Conservation (phyloP, 2,797 vertebrate species). For the Esox masquinongy region DNA sequence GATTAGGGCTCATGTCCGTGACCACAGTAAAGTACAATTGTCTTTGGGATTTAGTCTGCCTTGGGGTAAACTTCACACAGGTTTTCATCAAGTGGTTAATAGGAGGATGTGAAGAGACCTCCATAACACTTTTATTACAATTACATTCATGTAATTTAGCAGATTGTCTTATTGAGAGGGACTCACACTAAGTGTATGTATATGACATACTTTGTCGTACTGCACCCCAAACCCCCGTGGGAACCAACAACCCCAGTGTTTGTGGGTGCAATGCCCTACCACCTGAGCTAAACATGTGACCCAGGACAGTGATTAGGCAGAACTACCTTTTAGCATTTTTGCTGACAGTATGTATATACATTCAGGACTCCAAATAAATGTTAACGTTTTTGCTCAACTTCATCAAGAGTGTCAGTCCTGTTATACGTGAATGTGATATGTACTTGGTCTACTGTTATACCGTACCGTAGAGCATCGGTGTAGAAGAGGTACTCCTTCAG, state of each 20-base stretch:
- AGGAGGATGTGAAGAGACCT: background rate
- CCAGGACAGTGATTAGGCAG: background rate
- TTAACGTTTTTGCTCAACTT: no score
- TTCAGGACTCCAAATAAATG: no score
- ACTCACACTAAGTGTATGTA: no score
- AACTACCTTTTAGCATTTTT: background rate
- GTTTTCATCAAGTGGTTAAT: background rate
- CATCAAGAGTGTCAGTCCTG: no score
- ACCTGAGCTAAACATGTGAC: background rate
- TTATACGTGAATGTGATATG: background rate
- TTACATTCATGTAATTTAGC: no score
- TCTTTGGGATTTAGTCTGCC: background rate
- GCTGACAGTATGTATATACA: background rate
- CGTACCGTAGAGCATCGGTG: slow-evolving; percentile 89
- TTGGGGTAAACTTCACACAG: background rate
- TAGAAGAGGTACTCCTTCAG: slow-evolving; percentile 97
- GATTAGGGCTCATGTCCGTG: background rate
- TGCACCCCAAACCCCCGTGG: no score
- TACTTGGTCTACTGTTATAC: background rate
- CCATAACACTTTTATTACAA: background rate
- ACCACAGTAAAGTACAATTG: background rate
- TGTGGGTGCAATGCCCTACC: no score
- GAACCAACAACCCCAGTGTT: no score
- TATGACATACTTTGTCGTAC: no score
- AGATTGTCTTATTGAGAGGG: no score